phyloP scores from a whole-genome alignment of 2,888 invertebrate genomes.

The Beris morrisii region DNA sequence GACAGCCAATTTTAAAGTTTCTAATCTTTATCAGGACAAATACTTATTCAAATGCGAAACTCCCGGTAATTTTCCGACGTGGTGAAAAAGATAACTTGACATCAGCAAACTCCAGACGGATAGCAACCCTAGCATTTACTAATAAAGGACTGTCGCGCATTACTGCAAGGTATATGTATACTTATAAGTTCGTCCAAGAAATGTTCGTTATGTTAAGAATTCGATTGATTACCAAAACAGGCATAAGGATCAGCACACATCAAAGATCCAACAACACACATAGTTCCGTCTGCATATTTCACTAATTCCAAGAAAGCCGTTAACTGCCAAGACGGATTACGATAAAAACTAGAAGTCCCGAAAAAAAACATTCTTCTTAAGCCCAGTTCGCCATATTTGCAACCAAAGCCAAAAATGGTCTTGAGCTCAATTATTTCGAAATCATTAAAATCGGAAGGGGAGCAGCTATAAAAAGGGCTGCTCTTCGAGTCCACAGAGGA shows the following conservation, averaged over 20 bases:
- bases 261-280: not conserved
- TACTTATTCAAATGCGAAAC: too few relatives aligned
- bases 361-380: conserved; percentile 10
- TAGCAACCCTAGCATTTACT: too few relatives aligned
- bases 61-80: too few relatives aligned
- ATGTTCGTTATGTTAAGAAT: not conserved
- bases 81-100: too few relatives aligned
- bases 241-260: not conserved
- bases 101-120: too few relatives aligned
- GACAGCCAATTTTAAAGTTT: too few relatives aligned
- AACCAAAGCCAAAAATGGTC: conserved; percentile 42
- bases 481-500: not conserved
- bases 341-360: not conserved
- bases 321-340: conserved; percentile 7
- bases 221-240: conserved; percentile 4
- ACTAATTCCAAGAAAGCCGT: conserved; percentile 19
- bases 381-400: conserved; percentile 5
- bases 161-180: too few relatives aligned
- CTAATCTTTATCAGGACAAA: too few relatives aligned
- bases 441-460: conserved; percentile 44
- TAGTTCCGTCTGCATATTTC: conserved; percentile 21
- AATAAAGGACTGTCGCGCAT: too few relatives aligned
- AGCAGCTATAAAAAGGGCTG: conserved; percentile 26
- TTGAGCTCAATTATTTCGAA: conserved; percentile 43
- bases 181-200: too few relatives aligned